Conservation (phyloP, 2,888 invertebrate genomes). For the Callyntrura guangdongensis region DNA sequence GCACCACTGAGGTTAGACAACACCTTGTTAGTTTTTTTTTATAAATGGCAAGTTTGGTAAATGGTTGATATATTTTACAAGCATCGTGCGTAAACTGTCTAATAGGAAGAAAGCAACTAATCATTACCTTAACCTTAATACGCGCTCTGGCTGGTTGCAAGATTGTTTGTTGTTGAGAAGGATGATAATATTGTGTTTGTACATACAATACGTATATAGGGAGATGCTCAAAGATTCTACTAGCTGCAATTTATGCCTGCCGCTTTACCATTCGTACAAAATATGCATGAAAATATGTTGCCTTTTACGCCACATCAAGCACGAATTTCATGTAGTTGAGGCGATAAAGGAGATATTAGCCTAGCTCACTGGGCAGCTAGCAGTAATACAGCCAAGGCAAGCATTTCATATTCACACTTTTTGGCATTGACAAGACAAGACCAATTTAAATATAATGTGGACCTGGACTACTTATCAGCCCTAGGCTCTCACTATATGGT, state of each 20-base stretch:
- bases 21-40: conserved; percentile 56
- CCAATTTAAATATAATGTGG: conserved; percentile 42
- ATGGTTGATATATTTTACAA: conserved; percentile 59
- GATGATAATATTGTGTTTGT: background rate
- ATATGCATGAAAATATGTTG: conserved; percentile 4
- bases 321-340: conserved; percentile 23
- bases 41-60: conserved; percentile 62
- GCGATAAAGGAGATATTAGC: background rate
- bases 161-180: conserved; percentile 54
- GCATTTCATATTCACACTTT: conserved; percentile 44
- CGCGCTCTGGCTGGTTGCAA: conserved; percentile 21
- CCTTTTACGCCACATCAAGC: conserved; percentile 17
- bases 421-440: conserved; percentile 57
- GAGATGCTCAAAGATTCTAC: conserved; percentile 4
- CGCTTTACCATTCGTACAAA: background rate
- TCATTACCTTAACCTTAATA: conserved; percentile 57
- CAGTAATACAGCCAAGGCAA: background rate
- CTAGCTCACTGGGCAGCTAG: background rate
- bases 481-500: conserved; percentile 10
- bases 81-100: conserved; percentile 64
- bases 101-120: conserved; percentile 57
- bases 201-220: background rate
- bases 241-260: background rate
- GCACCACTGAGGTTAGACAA: conserved; percentile 31
- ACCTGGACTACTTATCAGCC: conserved; percentile 56